These are phyloP conservation scores for Pristionchus japonicus DNA, from an alignment of 2,888 invertebrate genomes.

Conservation along the genomic window DNA sequence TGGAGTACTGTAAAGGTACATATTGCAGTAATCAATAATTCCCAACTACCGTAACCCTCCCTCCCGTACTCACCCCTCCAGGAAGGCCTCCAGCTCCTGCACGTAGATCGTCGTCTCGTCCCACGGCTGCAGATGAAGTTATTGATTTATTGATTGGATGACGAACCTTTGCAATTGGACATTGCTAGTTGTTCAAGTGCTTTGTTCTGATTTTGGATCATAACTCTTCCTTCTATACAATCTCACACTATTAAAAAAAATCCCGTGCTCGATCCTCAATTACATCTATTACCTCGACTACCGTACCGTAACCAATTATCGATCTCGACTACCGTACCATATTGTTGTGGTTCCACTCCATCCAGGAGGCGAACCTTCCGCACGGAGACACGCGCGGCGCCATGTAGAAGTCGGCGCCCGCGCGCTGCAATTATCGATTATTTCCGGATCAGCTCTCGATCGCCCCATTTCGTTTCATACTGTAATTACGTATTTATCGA, in stretches of 20 bases:
- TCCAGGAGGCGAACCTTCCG: slow-evolving; percentile 76
- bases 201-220: no score
- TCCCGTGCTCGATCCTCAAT: no score
- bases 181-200: no score
- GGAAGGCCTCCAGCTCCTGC: slow-evolving; percentile 65
- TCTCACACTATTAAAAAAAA: no score
- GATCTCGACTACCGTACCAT: slow-evolving; percentile 74
- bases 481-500: neutral
- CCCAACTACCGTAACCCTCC: neutral
- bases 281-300: neutral
- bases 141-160: neutral
- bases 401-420: slow-evolving; percentile 77
- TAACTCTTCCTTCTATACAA: no score
- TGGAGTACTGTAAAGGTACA: slow-evolving; percentile 26
- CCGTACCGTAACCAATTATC: neutral
- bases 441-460: neutral
- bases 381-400: slow-evolving; percentile 76
- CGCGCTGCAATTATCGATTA: slow-evolving; percentile 52
- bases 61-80: slow-evolving; percentile 14
- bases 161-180: no score
- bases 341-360: slow-evolving; percentile 77
- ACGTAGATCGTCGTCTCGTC: slow-evolving; percentile 76
- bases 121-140: slow-evolving; percentile 75
- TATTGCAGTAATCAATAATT: slow-evolving; percentile 22
- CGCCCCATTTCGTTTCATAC: neutral